Evolutionary conservation across 2,888 invertebrate species (phyloP).

Genomic region (Machimus rusticus): DNA sequence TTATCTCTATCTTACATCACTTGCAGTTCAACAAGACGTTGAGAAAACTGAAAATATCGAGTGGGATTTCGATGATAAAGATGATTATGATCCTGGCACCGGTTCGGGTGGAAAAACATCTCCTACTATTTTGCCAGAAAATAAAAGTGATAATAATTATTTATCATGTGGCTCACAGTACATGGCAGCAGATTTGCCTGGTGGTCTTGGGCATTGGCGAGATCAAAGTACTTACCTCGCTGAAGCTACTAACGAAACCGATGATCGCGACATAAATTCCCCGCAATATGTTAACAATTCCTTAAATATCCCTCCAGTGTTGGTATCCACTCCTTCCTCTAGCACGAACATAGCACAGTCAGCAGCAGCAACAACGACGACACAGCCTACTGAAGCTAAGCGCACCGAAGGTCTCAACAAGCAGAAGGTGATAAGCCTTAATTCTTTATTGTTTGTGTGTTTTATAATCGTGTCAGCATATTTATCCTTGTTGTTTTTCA

Average conservation of each 20-base stretch:
- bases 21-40: constrained; percentile 50
- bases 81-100: constrained; percentile 69
- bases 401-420: constrained; percentile 62
- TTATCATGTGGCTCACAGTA: constrained; percentile 68
- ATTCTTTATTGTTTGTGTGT: constrained; percentile 17
- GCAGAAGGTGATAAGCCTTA: constrained; percentile 40
- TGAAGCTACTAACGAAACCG: constrained; percentile 61
- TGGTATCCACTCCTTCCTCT: constrained; percentile 12
- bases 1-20: constrained; percentile 60
- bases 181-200: constrained; percentile 77
- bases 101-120: constrained; percentile 65
- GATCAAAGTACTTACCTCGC: constrained; percentile 81
- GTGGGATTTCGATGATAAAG: constrained; percentile 59
- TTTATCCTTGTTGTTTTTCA: background rate
- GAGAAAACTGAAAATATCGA: constrained; percentile 46
- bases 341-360: constrained; percentile 48
- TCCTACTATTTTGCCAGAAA: constrained; percentile 54
- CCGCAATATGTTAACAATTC: background rate
- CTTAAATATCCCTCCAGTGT: background rate
- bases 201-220: constrained; percentile 82
- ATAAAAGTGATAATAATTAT: constrained; percentile 50
- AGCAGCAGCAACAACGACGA: constrained; percentile 47
- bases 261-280: background rate
- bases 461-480: background rate
- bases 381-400: constrained; percentile 49